A percentile compares a stretch with the other conserved stretches of the same genome.
These are phyloP conservation scores for Hylyphantes graminicola DNA, from an alignment of 1,140 invertebrate species.

Conservation along the genomic window DNA sequence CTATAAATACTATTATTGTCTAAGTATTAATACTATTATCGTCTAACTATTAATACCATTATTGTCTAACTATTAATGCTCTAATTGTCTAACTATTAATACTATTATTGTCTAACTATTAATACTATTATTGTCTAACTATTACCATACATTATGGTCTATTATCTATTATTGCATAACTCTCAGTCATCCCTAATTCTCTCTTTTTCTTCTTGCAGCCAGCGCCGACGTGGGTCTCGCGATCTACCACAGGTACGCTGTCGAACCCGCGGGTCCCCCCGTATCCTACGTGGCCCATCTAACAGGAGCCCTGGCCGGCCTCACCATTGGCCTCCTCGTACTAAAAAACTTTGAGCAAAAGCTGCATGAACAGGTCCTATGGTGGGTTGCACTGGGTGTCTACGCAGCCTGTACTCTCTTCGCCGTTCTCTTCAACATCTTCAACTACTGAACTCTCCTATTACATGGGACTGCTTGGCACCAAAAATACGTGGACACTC, in stretches of 20 bases:
- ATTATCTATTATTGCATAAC: no score
- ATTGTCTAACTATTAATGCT: no score
- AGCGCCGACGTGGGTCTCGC: conserved; percentile 82
- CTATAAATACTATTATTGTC: no score
- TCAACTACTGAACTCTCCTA: conserved; percentile 69
- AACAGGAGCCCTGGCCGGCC: conserved; percentile 86
- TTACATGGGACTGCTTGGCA: no score
- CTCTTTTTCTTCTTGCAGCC: conserved; percentile 75
- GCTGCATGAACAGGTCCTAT: conserved; percentile 83
- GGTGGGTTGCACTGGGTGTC: conserved; percentile 81
- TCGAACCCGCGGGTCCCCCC: conserved; percentile 64
- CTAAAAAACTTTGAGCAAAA: conserved; percentile 88
- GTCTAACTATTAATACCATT: no score
- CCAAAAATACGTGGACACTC: no score
- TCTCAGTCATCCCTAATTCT: background rate
- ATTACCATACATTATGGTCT: no score
- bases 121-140: no score
- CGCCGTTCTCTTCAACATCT: conserved; percentile 81
- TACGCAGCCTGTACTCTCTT: conserved; percentile 77
- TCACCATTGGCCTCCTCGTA: conserved; percentile 91
- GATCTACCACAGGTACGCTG: conserved; percentile 80
- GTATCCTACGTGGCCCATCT: conserved; percentile 91
- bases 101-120: no score
- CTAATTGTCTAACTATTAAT: no score
- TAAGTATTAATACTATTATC: no score